A percentile compares a stretch with the other conserved stretches of the same genome.
Conservation (phyloP, 2,888 invertebrate genomes). For the Lasioglossum leucozonium region DNA sequence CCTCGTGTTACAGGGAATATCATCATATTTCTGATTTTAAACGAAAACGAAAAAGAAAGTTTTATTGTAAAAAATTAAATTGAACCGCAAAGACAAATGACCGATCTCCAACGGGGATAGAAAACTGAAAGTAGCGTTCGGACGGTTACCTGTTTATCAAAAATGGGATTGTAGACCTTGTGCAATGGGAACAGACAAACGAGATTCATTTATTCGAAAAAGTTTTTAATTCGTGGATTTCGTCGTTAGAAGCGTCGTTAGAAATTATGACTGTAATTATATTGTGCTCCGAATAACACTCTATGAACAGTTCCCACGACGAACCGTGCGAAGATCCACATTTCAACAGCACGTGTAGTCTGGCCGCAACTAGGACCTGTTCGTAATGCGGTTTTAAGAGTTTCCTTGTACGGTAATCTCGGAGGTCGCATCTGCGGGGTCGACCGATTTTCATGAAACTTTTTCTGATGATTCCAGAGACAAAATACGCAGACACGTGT, state of each 20-base stretch:
- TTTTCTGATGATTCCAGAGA: no score
- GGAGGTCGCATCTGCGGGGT: no score
- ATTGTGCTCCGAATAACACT: background rate
- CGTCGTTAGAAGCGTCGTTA: slow-evolving; percentile 1
- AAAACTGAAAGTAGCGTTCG: background rate
- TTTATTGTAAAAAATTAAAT: background rate
- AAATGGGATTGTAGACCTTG: background rate
- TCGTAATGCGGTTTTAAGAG: background rate
- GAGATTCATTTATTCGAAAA: background rate
- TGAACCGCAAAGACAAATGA: background rate
- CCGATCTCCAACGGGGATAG: background rate
- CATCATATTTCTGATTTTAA: background rate
- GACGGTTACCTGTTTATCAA: background rate
- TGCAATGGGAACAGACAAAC: background rate
- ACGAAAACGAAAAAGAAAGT: background rate
- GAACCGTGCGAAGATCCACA: background rate
- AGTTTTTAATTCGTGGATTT: background rate
- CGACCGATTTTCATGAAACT: no score
- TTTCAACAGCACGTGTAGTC: background rate
- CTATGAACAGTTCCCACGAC: background rate
- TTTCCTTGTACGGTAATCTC: background rate
- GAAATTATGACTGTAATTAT: background rate
- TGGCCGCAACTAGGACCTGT: background rate
- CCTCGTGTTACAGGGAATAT: background rate
- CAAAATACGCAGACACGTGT: no score